Conservation (phyloP, 2,113 vertebrate species). For the Hemichromis elongatus region DNA sequence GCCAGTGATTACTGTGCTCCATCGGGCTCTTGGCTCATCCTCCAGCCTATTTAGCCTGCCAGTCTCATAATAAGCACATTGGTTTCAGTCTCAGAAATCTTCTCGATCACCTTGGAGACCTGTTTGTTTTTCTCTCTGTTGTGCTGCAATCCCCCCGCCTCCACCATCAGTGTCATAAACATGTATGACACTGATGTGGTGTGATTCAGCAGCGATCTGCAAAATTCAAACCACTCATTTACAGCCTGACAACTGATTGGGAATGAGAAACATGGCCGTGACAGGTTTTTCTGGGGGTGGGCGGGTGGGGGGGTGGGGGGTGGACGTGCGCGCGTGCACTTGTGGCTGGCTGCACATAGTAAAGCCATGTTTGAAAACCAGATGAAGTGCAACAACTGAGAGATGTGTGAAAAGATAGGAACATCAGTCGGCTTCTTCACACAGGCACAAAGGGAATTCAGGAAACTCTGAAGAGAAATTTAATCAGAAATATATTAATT, state of each 20-base stretch:
- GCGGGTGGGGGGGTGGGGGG: background rate
- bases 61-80: slow-evolving; percentile 62
- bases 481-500: background rate
- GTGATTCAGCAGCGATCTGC: slow-evolving; percentile 56
- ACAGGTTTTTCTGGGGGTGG: slow-evolving; percentile 13
- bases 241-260: slow-evolving; percentile 55
- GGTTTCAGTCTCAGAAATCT: slow-evolving; percentile 60
- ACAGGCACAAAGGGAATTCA: background rate
- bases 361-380: background rate
- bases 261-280: slow-evolving; percentile 31
- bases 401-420: background rate
- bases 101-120: slow-evolving; percentile 63
- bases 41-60: slow-evolving; percentile 54
- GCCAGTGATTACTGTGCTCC: slow-evolving; percentile 52
- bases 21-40: slow-evolving; percentile 53
- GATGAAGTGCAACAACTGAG: background rate
- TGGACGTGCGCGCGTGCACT: background rate
- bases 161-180: slow-evolving; percentile 54
- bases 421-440: background rate
- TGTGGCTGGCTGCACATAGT: background rate
- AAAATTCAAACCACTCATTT: slow-evolving; percentile 62
- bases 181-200: slow-evolving; percentile 59
- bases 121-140: slow-evolving; percentile 62
- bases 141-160: slow-evolving; percentile 47
- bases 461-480: background rate